Percentiles rank a stretch among this genome's conserved stretches.
phyloP scores from a whole-genome alignment of 1,140 invertebrate species.

The Platorchestia sp. region DNA sequence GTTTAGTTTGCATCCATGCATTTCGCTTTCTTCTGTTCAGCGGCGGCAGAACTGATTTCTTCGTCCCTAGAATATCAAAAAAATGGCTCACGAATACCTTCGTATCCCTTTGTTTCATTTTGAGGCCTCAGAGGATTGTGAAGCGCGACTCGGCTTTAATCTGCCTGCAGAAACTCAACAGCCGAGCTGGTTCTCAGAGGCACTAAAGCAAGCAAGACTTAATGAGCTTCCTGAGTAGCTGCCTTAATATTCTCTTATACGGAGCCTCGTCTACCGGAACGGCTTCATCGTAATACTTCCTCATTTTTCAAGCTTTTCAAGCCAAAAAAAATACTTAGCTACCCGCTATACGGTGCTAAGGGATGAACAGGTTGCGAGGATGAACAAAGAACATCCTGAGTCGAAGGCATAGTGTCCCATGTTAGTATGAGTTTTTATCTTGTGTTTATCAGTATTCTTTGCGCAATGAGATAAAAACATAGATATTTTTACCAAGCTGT shows the following conservation, averaged over 20 bases:
- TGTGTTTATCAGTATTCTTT: too few species aligned
- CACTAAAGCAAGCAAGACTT: conserved; percentile 14
- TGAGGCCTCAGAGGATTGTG: not conserved
- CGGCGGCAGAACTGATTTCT: too few species aligned
- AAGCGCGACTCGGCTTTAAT: not conserved
- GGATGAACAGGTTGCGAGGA: too few species aligned
- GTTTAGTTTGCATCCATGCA: too few species aligned
- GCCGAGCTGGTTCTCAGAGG: not conserved
- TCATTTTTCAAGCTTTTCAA: not conserved
- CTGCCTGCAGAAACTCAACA: not conserved
- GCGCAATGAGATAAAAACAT: too few species aligned
- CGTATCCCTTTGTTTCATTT: not conserved
- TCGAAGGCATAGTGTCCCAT: not conserved
- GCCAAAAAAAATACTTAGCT: not conserved
- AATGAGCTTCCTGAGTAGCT: conserved; percentile 16
- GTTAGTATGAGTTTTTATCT: not conserved
- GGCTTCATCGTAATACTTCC: not conserved
- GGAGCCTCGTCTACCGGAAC: not conserved
- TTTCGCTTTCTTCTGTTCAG: too few species aligned
- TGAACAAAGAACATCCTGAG: not conserved
- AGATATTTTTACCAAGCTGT: too few species aligned
- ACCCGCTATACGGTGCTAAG: too few species aligned
- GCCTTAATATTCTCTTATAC: not conserved
- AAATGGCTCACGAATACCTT: too few species aligned
- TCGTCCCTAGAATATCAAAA: too few species aligned